Evolutionary conservation across 1,140 invertebrate genomes (phyloP).

Genomic region (Sitophilus oryzae): DNA sequence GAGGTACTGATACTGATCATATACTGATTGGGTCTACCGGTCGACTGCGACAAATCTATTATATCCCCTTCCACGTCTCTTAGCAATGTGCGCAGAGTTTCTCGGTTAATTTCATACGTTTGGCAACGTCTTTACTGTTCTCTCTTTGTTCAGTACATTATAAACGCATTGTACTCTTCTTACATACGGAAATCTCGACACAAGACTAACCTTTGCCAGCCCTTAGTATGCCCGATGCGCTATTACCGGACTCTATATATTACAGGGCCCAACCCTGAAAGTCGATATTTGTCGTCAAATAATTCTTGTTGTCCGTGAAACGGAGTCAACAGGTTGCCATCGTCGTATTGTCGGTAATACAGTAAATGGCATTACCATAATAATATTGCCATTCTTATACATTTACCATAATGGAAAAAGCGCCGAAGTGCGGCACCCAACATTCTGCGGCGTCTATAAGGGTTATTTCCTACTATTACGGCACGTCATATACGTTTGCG

Average conservation of each 20-base stretch:
- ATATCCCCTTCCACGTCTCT: too few species aligned
- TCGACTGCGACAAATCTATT: too few species aligned
- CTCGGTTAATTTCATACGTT: too few species aligned
- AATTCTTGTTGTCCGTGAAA: slow-evolving; percentile 33
- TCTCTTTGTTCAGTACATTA: too few species aligned
- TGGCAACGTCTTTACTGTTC: too few species aligned
- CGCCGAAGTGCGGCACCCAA: slow-evolving; percentile 7
- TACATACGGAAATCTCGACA: too few species aligned
- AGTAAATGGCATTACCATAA: slow-evolving; percentile 42
- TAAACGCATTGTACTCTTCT: too few species aligned
- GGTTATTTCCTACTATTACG: background rate
- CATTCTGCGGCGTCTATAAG: slow-evolving; percentile 2
- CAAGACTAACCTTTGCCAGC: too few species aligned
- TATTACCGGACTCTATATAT: slow-evolving; percentile 14
- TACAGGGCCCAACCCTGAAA: slow-evolving; percentile 35
- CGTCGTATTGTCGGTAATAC: slow-evolving; percentile 37
- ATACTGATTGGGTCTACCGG: too few species aligned
- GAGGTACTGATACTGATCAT: too few species aligned
- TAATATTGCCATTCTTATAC: slow-evolving; percentile 41
- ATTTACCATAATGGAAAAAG: slow-evolving; percentile 40
- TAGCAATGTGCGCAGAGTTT: too few species aligned
- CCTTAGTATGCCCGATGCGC: too few species aligned
- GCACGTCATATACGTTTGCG: background rate
- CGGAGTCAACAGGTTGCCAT: slow-evolving; percentile 38
- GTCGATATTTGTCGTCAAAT: slow-evolving; percentile 39